Evolutionary conservation across 92 coral and sea anemone genomes (phyloP), one percentile per base, ranked within the genome.

Genomic region (Heliopora coerulea): DNA sequence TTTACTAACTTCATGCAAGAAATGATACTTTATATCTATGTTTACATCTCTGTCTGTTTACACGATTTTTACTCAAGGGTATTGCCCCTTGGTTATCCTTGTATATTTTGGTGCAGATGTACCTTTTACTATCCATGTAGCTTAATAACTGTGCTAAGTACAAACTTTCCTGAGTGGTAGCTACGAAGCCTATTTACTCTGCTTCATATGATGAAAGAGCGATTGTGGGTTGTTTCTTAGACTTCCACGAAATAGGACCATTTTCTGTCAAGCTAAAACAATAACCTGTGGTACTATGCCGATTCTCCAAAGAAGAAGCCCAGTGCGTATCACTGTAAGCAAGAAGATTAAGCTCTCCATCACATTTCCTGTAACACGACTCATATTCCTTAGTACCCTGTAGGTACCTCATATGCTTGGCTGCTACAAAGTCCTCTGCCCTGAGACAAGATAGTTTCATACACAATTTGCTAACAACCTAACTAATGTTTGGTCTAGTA

Each of bases 281-380:
- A n/a, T n/a, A n/a, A n/a, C n/a, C n/a, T n/a, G 79, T 63, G 25
- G 77, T 73, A 42, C 77, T 74, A 40, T 52, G 77, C 42, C 88
- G 75, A 66, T 68, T 68, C 4, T 59, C 18, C 23, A 64, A 23
- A 34, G 80, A 80, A 56, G 87, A 84, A 35, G 86, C 83, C 83
- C 86, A 78, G 30, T 78, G 79, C 37, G 83, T 79, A 82, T 82
- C 86, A 75, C 82, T 65, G 62, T 82, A 77, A 42, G 72, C 86
- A 29, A 83, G 11, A 3, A 76, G 73, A 15, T 18, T 68, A 9
- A 57, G 49, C 12, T 39, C 66, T 24, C 56, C 81, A 46, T 62
- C 34, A 18, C 52, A 37, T 41, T 62, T 81, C 49, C 85, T 74
- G 40, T 72, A 62, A 49, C 74, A 74, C 42, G 74, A 37, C 23